Conservation (phyloP, 2,113 vertebrate genomes). For the Prunella himalayana region DNA sequence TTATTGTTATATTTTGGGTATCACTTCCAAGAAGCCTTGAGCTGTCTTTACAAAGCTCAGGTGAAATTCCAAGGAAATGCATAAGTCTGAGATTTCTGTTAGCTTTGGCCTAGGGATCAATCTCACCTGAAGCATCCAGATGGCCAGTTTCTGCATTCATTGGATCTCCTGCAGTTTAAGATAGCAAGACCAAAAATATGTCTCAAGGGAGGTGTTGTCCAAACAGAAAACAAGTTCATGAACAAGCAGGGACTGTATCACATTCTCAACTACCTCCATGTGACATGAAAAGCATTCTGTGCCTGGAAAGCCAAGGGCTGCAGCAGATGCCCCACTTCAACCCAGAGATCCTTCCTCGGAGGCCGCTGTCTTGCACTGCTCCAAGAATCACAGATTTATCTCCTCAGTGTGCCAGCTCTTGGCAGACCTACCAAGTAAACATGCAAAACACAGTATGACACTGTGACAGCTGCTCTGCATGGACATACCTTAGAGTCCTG, state of each 20-base stretch:
- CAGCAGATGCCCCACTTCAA: not conserved
- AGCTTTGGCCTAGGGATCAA: not conserved
- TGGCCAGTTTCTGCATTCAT: not conserved
- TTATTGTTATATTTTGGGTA: not conserved
- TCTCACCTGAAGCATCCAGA: not conserved
- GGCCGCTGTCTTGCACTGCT: not conserved
- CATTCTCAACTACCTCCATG: not conserved
- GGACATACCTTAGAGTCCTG: not conserved
- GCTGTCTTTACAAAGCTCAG: not conserved
- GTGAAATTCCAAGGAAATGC: not conserved
- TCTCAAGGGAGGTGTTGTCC: not conserved
- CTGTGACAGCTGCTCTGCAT: not conserved
- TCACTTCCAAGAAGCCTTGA: not conserved
- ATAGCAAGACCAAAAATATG: not conserved
- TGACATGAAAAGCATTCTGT: not conserved
- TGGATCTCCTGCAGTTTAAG: not conserved
- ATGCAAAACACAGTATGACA: not conserved
- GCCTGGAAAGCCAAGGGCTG: not conserved
- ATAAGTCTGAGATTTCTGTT: not conserved
- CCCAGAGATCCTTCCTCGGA: not conserved
- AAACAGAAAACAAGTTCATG: not conserved
- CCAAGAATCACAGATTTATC: not conserved
- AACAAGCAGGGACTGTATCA: accelerated
- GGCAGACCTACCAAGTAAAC: not conserved
- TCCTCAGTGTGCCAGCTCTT: not conserved